Evolutionary conservation across 2,888 invertebrate species (phyloP).

Genomic region (Caenorhabditis sp.): DNA sequence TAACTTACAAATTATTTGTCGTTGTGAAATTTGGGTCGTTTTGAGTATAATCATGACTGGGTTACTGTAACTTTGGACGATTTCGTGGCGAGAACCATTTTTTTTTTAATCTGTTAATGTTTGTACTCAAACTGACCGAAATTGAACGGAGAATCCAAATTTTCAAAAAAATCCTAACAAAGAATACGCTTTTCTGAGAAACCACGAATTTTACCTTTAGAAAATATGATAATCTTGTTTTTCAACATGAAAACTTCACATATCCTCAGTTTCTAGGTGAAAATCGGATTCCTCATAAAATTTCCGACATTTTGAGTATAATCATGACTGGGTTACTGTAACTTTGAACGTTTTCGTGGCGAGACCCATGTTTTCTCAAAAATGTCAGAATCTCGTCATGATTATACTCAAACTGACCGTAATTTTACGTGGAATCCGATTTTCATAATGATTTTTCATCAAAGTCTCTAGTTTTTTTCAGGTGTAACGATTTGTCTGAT

Average conservation of each 20-base stretch:
- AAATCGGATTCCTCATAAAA: background rate
- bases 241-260: background rate
- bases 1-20: no score
- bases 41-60: background rate
- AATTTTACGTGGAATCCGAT: background rate
- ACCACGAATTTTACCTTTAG: no score
- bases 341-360: background rate
- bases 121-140: background rate
- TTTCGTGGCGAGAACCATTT: background rate
- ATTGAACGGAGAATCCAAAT: background rate
- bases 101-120: background rate
- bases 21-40: background rate
- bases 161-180: background rate
- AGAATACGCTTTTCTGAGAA: no score
- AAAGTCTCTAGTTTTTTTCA: conserved; percentile 6
- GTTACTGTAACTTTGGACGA: background rate
- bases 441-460: no score
- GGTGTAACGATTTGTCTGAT: conserved; percentile 83
- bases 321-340: background rate
- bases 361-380: background rate
- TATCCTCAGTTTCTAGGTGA: background rate
- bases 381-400: background rate
- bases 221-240: no score
- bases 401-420: background rate
- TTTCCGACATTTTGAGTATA: background rate